Percentiles rank a stretch among this genome's conserved stretches.
These are phyloP conservation scores for Amphibalanus amphitrite DNA, from an alignment of 1,140 invertebrate species.

Conservation along the genomic window DNA sequence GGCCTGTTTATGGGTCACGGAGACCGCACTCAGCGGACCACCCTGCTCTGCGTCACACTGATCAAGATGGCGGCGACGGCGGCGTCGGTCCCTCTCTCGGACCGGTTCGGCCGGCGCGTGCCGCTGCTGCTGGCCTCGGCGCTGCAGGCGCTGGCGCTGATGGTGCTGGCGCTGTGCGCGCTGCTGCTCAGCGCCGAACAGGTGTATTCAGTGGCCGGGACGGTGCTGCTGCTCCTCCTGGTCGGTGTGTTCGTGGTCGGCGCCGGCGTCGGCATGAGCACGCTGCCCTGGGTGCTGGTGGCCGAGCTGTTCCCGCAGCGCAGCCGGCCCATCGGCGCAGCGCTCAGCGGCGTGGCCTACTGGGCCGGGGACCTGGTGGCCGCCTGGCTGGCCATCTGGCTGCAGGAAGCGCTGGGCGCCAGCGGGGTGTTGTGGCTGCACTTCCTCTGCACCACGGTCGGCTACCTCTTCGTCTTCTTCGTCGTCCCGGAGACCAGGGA, in stretches of 20 bases:
- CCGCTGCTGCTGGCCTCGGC: not conserved
- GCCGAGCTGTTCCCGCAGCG: not conserved
- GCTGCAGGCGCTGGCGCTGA: not conserved
- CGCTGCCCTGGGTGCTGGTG: not conserved
- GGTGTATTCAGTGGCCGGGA: not conserved
- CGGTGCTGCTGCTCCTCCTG: not conserved
- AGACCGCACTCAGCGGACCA: not conserved
- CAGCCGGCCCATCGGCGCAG: not conserved
- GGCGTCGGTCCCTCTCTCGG: not conserved
- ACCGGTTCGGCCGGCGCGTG: not conserved
- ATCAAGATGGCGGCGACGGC: not conserved
- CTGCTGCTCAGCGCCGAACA: not conserved
- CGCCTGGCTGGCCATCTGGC: not conserved
- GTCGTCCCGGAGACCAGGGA: not conserved
- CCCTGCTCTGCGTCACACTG: not conserved
- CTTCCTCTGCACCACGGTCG: not conserved
- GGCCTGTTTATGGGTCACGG: not conserved
- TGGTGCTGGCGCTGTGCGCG: constrained; percentile 1
- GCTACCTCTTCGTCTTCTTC: not conserved
- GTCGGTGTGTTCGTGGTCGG: not conserved
- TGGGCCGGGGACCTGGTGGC: not conserved
- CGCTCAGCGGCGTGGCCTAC: not conserved
- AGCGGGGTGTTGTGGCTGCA: not conserved
- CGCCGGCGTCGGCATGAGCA: not conserved
- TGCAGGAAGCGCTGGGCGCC: not conserved